phyloP scores from a whole-genome alignment of 2,888 invertebrate genomes.

The Ethmia dodecea region DNA sequence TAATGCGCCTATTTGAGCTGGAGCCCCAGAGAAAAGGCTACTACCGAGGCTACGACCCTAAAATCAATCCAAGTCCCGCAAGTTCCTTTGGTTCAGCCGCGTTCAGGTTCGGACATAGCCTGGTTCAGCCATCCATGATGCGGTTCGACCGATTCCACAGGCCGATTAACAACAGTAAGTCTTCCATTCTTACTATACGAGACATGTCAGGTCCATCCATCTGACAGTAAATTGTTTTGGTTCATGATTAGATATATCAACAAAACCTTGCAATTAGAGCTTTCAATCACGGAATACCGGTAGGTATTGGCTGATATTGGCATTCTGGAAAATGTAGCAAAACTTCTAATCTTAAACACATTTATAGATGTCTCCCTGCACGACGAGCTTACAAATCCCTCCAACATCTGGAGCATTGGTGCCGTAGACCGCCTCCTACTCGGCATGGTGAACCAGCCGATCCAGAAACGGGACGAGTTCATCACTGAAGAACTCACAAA shows the following conservation, averaged over 20 bases:
- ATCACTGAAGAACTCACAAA: slow-evolving; percentile 89
- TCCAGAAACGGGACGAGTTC: slow-evolving; percentile 89
- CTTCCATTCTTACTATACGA: too few species aligned
- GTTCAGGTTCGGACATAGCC: slow-evolving; percentile 91
- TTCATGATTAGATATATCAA: not conserved
- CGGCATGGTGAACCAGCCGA: slow-evolving; percentile 86
- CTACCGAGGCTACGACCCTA: slow-evolving; percentile 83
- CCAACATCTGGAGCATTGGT: slow-evolving; percentile 86
- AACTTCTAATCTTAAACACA: too few species aligned
- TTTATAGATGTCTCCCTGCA: slow-evolving; percentile 87
- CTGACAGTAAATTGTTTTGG: not conserved
- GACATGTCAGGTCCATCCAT: not conserved
- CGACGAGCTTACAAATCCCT: slow-evolving; percentile 83
- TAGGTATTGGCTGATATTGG: too few species aligned
- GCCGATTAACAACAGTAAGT: slow-evolving; percentile 84
- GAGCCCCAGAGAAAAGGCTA: slow-evolving; percentile 82
- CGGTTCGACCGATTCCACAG: slow-evolving; percentile 84
- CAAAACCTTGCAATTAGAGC: too few species aligned
- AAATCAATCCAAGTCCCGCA: slow-evolving; percentile 84
- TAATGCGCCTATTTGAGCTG: slow-evolving; percentile 86
- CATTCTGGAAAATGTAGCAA: too few species aligned
- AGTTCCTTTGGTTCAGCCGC: slow-evolving; percentile 90
- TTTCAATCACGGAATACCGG: too few species aligned
- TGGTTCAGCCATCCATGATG: slow-evolving; percentile 88
- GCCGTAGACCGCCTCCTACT: slow-evolving; percentile 87